These are phyloP conservation scores for Todiramphus saurophagus DNA, from an alignment of 2,113 vertebrate genomes.

Conservation along the genomic window DNA sequence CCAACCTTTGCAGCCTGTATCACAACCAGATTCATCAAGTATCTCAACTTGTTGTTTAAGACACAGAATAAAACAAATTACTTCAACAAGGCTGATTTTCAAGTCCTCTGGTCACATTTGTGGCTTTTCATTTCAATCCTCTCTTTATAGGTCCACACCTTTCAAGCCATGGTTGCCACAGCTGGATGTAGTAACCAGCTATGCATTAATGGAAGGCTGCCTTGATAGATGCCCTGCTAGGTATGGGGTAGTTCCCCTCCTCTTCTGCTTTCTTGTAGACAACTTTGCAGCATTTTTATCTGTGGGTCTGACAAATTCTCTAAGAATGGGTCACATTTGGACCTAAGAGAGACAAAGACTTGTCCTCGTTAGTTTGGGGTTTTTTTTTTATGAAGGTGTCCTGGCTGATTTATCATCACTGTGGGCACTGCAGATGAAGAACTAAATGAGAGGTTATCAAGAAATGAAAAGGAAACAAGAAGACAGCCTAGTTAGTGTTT, in stretches of 20 bases:
- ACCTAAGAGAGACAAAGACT: neutral
- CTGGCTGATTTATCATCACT: neutral
- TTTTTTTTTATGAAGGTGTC: neutral
- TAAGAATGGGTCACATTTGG: neutral
- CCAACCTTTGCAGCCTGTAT: neutral
- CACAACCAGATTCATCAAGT: neutral
- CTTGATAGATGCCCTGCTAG: neutral
- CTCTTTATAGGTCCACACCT: neutral
- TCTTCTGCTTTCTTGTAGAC: neutral
- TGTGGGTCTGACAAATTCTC: neutral
- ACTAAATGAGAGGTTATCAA: neutral
- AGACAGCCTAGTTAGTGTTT: neutral
- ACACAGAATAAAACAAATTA: neutral
- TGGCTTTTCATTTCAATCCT: neutral
- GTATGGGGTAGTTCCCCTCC: neutral
- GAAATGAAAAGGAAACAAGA: neutral
- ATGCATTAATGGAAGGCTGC: neutral
- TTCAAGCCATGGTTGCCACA: neutral
- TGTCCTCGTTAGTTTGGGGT: neutral
- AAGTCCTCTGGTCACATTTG: neutral
- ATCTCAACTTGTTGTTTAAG: neutral
- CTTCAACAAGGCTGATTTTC: neutral
- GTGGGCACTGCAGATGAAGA: neutral
- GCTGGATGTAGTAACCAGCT: neutral
- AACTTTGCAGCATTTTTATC: neutral